These are phyloP conservation scores for Muscicapa striata DNA, from an alignment of 2,797 vertebrate genomes.

Conservation along the genomic window DNA sequence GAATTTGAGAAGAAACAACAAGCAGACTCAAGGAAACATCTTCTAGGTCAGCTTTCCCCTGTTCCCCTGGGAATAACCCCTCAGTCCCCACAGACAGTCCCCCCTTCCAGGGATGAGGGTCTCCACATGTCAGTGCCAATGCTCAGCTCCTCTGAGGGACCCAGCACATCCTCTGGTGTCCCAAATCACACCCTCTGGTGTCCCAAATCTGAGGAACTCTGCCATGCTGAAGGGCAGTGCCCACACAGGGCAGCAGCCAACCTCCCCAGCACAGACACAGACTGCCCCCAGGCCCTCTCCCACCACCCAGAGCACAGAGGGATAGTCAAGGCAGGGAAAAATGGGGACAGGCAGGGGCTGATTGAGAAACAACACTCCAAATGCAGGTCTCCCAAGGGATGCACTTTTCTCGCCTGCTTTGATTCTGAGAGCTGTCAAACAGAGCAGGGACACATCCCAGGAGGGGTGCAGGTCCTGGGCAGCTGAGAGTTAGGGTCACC, in stretches of 20 bases:
- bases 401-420: neutral
- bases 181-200: neutral
- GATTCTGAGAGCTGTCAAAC: neutral
- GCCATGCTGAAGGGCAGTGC: neutral
- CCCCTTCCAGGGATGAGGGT: neutral
- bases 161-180: no score
- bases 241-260: neutral
- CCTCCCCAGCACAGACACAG: neutral
- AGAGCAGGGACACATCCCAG: neutral
- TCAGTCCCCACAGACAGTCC: neutral
- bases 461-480: neutral
- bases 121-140: neutral
- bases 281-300: neutral
- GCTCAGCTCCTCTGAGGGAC: neutral
- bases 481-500: neutral
- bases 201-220: neutral
- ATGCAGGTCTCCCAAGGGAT: neutral
- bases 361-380: neutral
- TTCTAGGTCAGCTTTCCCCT: neutral
- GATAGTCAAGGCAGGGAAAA: neutral
- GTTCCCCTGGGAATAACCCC: neutral
- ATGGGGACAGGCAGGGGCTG: no score
- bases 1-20: accelerated
- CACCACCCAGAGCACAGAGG: neutral
- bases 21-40: neutral